These are phyloP conservation scores for Agelas oroides DNA, from an alignment of 37 sponge, comb jelly and placozoan species.

Conservation along the genomic window DNA sequence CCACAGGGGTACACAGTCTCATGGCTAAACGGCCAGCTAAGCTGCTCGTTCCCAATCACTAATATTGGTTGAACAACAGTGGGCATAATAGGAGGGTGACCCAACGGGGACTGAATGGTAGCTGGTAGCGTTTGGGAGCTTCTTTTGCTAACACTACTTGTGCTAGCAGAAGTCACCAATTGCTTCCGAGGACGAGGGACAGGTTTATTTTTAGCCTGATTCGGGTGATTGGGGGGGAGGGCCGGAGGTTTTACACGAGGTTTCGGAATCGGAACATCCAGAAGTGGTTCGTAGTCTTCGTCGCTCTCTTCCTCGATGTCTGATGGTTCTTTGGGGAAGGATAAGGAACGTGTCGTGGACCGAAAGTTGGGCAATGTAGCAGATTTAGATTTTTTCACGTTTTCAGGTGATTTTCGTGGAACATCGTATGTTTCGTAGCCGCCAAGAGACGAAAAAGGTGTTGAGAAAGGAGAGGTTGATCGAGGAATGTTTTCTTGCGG, in stretches of 20 bases:
- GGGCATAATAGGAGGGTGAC: neutral
- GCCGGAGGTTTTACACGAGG: conserved; percentile 19
- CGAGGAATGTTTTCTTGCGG: too few species aligned
- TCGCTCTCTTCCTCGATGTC: neutral
- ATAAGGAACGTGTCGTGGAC: too few species aligned
- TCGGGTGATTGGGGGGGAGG: conserved; percentile 20
- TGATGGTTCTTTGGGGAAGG: too few species aligned
- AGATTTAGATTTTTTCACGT: too few species aligned
- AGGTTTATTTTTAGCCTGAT: neutral
- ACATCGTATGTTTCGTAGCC: too few species aligned
- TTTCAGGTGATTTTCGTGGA: too few species aligned
- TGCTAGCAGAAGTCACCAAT: neutral
- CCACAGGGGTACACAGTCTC: conserved; percentile 41
- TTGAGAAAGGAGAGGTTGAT: too few species aligned
- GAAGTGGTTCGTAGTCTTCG: conserved; percentile 3
- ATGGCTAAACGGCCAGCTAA: neutral
- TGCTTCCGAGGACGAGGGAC: neutral
- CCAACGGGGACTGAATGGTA: neutral
- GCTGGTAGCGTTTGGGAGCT: too few species aligned
- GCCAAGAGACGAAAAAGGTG: too few species aligned
- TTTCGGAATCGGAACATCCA: neutral
- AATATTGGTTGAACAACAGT: conserved; percentile 6
- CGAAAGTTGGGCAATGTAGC: too few species aligned
- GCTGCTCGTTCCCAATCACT: neutral
- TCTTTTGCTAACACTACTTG: neutral